Base-by-base conservation (phyloP, 2,888 invertebrate genomes). In the Megalurothrips usitatus region DNA sequence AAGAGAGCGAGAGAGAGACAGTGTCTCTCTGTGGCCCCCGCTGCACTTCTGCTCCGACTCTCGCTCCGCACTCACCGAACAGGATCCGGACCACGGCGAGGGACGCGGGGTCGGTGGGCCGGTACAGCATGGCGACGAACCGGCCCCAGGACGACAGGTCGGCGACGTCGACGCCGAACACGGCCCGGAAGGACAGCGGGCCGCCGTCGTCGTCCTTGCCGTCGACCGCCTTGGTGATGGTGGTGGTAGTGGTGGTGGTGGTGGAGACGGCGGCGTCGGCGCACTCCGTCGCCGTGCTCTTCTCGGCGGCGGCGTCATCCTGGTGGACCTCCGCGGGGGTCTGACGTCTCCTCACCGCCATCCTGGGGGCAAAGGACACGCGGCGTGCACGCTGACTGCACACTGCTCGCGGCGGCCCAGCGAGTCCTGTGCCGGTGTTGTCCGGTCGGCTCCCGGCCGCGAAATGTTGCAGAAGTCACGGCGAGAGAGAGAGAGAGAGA, bases 81-180 rank as follows among this genome's bases (percentile, higher is more conserved):
- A 94, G 87, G 83, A 95, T 92, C 82, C 97, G 91, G 14, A 92
- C 92, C 0, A 95, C 87, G 14, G 94, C 96, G 81, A 97, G 89
- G 83, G 94, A 93, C 0, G 94, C 91, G 0, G 94, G 91, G 88
- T 96, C 94, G 63, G 90, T 91, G 0, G 93, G 92, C 79, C 88
- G 86, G 85, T 92, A 90, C 86, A 94, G 87, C 84, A 92, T 90
- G 78, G 86, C 84, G 0, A 90, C 88, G 43, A 93, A 86, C 82
- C 88, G 89, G 1, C 86, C 84, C 81, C 89, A 87, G 11, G 88
- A 86, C 8, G 81, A 84, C 0, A 87, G 49, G 81, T 87, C 85
- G 8, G 82, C 81, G 19, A 85, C 49, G 48, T 82, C 81, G 79
- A 87, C 86, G 23, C 86, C 86, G 79, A 82, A 79, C 48, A 43